phyloP scores from a whole-genome alignment of 2,113 vertebrate species.

The Rhea pennata region DNA sequence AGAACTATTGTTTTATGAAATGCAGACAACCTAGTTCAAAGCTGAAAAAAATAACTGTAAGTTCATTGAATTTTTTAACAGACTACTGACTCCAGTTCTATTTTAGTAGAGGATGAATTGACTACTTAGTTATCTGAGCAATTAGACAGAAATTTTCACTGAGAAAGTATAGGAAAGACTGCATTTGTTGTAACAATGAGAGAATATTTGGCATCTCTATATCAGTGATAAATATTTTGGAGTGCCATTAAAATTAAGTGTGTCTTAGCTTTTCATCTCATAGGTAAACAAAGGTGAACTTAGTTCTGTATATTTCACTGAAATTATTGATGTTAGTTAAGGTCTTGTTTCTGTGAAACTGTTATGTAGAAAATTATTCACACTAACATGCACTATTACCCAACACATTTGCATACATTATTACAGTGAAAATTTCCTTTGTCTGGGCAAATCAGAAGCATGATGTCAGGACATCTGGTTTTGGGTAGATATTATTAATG shows the following conservation, averaged over 20 bases:
- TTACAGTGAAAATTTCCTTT: neutral
- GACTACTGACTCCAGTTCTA: neutral
- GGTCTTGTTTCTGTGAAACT: neutral
- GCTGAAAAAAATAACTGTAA: neutral
- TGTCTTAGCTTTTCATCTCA: neutral
- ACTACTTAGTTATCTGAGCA: neutral
- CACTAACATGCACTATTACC: neutral
- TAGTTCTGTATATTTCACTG: neutral
- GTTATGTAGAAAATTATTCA: neutral
- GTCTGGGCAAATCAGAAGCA: neutral
- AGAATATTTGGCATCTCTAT: neutral
- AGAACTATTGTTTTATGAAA: neutral
- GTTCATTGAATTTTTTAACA: neutral
- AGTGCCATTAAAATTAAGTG: neutral
- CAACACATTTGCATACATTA: neutral
- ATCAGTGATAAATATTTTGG: neutral
- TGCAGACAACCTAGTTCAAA: neutral
- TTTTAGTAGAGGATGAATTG: neutral
- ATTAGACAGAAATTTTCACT: neutral
- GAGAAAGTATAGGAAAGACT: neutral
- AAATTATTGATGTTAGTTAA: neutral
- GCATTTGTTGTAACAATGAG: neutral
- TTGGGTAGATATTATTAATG: neutral
- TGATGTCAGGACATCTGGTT: neutral
- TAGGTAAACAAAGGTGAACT: neutral